phyloP scores from a whole-genome alignment of 1,140 invertebrate genomes.

The Diorhabda sublineata region DNA sequence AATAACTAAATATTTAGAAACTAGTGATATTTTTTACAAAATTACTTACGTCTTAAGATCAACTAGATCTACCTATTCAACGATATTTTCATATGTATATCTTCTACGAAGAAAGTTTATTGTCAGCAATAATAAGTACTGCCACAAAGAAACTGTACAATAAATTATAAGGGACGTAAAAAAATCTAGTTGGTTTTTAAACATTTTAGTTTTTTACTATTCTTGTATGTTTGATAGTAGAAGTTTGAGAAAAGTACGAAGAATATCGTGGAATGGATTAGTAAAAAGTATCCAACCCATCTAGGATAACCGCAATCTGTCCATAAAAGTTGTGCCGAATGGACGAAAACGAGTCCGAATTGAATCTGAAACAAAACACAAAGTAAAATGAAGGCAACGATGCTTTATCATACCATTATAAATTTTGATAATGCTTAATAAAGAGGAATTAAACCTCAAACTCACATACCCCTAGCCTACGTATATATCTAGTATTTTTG shows the following conservation, averaged over 20 bases:
- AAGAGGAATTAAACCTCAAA: too few relatives aligned
- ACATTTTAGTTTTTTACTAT: constrained; percentile 15
- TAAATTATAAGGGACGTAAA: background rate
- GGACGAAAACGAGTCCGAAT: constrained; percentile 70
- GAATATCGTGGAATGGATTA: constrained; percentile 87
- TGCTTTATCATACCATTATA: too few relatives aligned
- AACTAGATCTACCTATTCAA: too few relatives aligned
- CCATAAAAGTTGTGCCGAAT: constrained; percentile 70
- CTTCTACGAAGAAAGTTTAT: background rate
- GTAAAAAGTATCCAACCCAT: constrained; percentile 68
- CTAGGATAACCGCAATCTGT: constrained; percentile 73
- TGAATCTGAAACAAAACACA: constrained; percentile 56
- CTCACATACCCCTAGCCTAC: too few relatives aligned
- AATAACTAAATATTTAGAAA: too few relatives aligned
- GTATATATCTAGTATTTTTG: too few relatives aligned
- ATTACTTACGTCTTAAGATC: too few relatives aligned
- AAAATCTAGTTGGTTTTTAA: background rate
- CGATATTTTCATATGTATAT: too few relatives aligned
- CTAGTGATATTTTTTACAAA: too few relatives aligned
- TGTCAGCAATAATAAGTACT: background rate
- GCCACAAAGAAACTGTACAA: background rate
- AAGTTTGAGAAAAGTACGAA: constrained; percentile 88
- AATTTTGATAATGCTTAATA: too few relatives aligned
- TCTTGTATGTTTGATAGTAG: constrained; percentile 77
- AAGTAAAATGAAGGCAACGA: too few relatives aligned